Conservation (phyloP, 2,888 invertebrate species). For the Calliscelio sp. region DNA sequence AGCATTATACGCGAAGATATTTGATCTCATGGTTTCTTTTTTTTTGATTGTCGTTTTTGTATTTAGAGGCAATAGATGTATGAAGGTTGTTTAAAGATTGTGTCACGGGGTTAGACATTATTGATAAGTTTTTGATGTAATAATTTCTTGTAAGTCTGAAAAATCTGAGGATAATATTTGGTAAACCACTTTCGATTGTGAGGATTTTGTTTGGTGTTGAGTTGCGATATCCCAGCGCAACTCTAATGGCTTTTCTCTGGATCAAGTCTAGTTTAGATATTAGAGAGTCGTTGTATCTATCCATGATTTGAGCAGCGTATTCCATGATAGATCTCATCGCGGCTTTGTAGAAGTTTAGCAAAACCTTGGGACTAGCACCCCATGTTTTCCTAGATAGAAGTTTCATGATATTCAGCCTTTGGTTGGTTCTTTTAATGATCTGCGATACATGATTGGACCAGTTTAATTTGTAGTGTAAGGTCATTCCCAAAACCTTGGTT, state of each 20-base stretch:
- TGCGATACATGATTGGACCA: not conserved
- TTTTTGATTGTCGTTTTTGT: too few relatives aligned
- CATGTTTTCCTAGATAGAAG: constrained; percentile 10
- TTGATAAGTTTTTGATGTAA: constrained; percentile 13
- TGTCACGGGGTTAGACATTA: not conserved
- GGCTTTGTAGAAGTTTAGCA: constrained; percentile 5
- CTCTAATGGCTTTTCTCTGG: constrained; percentile 24
- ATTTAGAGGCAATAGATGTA: too few relatives aligned
- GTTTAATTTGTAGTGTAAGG: constrained; percentile 15
- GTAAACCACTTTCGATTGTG: not conserved
- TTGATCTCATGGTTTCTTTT: too few relatives aligned
- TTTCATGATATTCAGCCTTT: constrained; percentile 21
- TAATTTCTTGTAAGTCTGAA: constrained; percentile 2
- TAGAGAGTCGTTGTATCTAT: not conserved
- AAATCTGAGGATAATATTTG: not conserved
- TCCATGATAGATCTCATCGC: constrained; percentile 23
- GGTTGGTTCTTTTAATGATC: not conserved
- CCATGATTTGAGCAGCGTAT: constrained; percentile 15
- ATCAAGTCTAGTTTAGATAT: constrained; percentile 11
- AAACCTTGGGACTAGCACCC: constrained; percentile 15
- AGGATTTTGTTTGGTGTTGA: constrained; percentile 27
- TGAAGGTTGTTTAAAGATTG: too few relatives aligned
- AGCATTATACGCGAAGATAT: too few relatives aligned
- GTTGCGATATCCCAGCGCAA: constrained; percentile 8
- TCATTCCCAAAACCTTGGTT: constrained; percentile 9